These are phyloP conservation scores for Dermochelys coriacea DNA, from an alignment of 2,797 vertebrate genomes.

Conservation along the genomic window DNA sequence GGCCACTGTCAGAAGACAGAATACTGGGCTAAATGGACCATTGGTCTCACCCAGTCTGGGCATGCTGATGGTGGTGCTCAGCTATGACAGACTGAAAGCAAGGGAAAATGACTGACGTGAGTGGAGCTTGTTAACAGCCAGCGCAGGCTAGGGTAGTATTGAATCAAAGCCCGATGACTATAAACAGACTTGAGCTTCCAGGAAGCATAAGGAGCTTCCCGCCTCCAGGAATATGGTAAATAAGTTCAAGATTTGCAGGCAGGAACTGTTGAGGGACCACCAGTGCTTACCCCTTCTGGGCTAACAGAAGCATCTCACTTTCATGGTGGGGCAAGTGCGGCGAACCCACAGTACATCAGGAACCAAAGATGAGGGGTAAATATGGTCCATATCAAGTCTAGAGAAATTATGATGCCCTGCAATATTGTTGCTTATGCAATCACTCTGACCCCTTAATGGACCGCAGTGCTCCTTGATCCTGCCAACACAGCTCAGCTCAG, in stretches of 20 bases:
- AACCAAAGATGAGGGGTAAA: slow-evolving; percentile 32
- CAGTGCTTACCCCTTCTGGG: background rate
- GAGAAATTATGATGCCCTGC: slow-evolving; percentile 62
- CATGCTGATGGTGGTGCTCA: background rate
- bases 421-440: slow-evolving; percentile 71
- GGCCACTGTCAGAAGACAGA: background rate
- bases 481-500: background rate
- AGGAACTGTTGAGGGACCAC: no score
- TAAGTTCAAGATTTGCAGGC: background rate
- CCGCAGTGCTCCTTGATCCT: slow-evolving; percentile 25
- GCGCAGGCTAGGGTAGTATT: background rate
- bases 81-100: background rate
- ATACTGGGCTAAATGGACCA: background rate
- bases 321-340: background rate
- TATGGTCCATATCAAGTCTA: slow-evolving; percentile 43
- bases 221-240: background rate
- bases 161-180: background rate
- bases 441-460: slow-evolving; percentile 60
- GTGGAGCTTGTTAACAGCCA: background rate
- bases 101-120: background rate
- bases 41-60: background rate
- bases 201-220: background rate
- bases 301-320: slow-evolving; percentile 27
- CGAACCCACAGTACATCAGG: background rate
- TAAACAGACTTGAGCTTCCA: background rate